Base-by-base conservation (phyloP, 2,797 vertebrate species). In the Tenualosa ilisha region DNA sequence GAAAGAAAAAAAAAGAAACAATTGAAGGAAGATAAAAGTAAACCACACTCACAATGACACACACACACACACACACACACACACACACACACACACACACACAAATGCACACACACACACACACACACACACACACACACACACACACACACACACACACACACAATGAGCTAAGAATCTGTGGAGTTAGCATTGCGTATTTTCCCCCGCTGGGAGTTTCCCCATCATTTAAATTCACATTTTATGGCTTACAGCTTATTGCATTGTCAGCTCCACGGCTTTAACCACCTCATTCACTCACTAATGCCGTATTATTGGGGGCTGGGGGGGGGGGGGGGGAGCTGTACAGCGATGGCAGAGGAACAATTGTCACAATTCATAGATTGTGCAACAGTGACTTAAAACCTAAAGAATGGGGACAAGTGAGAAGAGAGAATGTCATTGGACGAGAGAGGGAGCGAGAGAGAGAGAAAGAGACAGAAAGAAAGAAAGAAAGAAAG, bases 171-270 rank as follows among this genome's bases (percentile, higher is more conserved):
- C 65, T 37, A 26, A 72, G 43, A 5, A 40, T 63, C 56, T 49
- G 17, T 43, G 22, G 43, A 1, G 15, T 84, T 84, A 26, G 7
- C 65, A 56, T n/a, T 31, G 26, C 54, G 50, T 79, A 37, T 54
- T 81, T 37, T n/a, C 65, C 65, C 65, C 65, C 31, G 65, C 31
- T 72, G 65, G 65, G 65, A 72, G 65, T 72, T 72, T 31, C 65
- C 65, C 65, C 65, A 72, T 72, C 65, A 72, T 72, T 72, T 37
- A 26, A 40, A 72, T 22, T 11, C 31, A 31, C 31, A 72, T 72
- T 72, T 72, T 40, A 72, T 72, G 65, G 65, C 65, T 72, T 37
- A 72, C 26, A 72, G 65, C 65, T 72, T 72, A 72, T 72, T 72
- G 65, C 65, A 72, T 72, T 72, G 65, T 72, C 65, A 72, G 65